Evolutionary conservation across 2,888 invertebrate genomes (phyloP).

Genomic region (Gymnosoma rotundatum): DNA sequence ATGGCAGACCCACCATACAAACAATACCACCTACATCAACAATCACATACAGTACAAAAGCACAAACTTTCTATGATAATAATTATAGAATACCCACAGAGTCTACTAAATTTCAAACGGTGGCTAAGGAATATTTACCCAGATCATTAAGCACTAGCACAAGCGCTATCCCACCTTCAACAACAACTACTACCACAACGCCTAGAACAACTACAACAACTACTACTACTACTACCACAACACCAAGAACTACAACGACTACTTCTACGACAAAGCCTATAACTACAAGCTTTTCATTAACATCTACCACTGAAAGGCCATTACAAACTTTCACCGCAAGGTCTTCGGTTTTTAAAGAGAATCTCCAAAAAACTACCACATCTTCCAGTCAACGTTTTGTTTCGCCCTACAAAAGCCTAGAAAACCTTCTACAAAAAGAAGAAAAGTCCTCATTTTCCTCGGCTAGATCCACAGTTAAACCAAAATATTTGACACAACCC

Average conservation of each 20-base stretch:
- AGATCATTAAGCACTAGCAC: conserved; percentile 22
- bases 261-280: conserved; percentile 43
- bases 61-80: conserved; percentile 61
- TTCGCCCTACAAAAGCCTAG: conserved; percentile 84
- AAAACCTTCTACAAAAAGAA: conserved; percentile 82
- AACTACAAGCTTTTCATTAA: conserved; percentile 47
- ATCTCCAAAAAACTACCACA: conserved; percentile 79
- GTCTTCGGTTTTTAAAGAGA: conserved; percentile 80
- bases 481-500: conserved; percentile 73
- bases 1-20: conserved; percentile 75
- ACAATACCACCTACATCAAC: conserved; percentile 53
- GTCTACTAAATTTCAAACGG: conserved; percentile 69
- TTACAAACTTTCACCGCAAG: conserved; percentile 80
- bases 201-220: conserved; percentile 58
- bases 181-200: conserved; percentile 46
- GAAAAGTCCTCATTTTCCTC: conserved; percentile 75
- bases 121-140: conserved; percentile 64
- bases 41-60: conserved; percentile 40
- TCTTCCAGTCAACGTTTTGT: conserved; percentile 81
- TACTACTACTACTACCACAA: conserved; percentile 55
- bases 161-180: conserved; percentile 54
- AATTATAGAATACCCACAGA: conserved; percentile 62
- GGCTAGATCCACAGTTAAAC: conserved; percentile 74
- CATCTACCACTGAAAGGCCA: conserved; percentile 71
- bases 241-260: conserved; percentile 47